Conservation (phyloP, 2,797 vertebrate species). For the Dendrocincla fuliginosa region DNA sequence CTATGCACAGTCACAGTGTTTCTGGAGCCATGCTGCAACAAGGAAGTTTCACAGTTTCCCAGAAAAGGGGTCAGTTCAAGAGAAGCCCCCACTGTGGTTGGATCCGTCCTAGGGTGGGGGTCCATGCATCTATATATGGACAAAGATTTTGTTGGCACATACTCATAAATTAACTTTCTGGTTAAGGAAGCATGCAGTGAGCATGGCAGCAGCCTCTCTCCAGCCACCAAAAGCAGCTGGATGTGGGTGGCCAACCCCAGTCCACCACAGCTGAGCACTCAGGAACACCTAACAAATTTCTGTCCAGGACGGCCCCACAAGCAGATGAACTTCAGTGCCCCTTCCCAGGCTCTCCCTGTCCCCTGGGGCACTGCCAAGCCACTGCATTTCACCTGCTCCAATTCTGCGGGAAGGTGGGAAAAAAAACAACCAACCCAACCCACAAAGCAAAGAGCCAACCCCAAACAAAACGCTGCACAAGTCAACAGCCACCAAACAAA, state of each 20-base stretch:
- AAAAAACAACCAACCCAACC: background rate
- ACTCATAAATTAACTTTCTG: background rate
- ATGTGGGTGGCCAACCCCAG: fast-evolving
- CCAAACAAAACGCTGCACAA: background rate
- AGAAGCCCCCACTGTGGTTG: background rate
- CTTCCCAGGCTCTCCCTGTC: background rate
- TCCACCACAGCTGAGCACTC: background rate
- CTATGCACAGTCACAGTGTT: fast-evolving
- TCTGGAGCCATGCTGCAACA: fast-evolving
- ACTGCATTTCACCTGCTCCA: background rate
- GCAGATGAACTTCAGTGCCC: background rate
- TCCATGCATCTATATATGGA: fast-evolving
- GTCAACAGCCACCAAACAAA: background rate
- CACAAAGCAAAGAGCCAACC: background rate
- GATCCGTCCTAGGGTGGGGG: background rate
- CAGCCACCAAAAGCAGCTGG: background rate
- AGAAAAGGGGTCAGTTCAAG: background rate
- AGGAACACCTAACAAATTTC: background rate
- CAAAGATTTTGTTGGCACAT: background rate
- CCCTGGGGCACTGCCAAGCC: background rate
- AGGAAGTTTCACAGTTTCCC: background rate
- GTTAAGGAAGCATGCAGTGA: background rate
- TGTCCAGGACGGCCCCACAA: background rate
- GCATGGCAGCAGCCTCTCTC: background rate
- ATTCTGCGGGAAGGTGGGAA: background rate